phyloP scores from a whole-genome alignment of 2,113 vertebrate species.

The Pycnonotus jocosus region DNA sequence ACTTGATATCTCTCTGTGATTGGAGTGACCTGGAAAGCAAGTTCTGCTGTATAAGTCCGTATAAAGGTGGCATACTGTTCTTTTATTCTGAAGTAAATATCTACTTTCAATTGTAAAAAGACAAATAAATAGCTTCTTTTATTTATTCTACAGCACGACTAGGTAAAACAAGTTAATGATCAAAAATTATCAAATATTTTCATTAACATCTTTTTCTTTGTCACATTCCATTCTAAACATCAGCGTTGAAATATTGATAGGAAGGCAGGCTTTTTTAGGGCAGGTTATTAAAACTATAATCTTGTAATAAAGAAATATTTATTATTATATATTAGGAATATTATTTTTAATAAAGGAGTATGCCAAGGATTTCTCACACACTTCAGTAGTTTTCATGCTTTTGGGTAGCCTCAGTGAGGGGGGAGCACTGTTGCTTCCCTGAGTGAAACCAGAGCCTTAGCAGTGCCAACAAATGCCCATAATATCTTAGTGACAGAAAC shows the following conservation, averaged over 20 bases:
- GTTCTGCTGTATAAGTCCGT: neutral
- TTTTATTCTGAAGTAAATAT: neutral
- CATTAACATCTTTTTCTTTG: neutral
- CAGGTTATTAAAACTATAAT: neutral
- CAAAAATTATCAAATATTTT: neutral
- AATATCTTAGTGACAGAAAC: neutral
- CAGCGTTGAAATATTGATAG: neutral
- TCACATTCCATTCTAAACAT: neutral
- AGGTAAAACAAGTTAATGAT: neutral
- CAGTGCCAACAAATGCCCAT: neutral
- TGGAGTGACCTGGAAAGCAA: slow-evolving; percentile 61
- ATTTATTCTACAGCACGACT: neutral
- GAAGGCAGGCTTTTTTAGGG: neutral
- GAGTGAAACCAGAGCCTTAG: neutral
- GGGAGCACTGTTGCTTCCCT: neutral
- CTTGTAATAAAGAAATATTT: neutral
- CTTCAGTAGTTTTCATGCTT: neutral
- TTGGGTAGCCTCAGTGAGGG: neutral
- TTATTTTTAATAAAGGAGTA: neutral
- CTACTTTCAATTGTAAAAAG: neutral
- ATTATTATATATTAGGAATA: neutral
- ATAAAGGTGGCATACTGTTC: neutral
- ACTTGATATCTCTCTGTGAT: slow-evolving; percentile 60
- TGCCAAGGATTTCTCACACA: neutral
- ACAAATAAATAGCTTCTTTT: neutral